These are phyloP conservation scores for Brachionus asplanchnoidis DNA, from an alignment of 1,140 invertebrate species.

Conservation along the genomic window DNA sequence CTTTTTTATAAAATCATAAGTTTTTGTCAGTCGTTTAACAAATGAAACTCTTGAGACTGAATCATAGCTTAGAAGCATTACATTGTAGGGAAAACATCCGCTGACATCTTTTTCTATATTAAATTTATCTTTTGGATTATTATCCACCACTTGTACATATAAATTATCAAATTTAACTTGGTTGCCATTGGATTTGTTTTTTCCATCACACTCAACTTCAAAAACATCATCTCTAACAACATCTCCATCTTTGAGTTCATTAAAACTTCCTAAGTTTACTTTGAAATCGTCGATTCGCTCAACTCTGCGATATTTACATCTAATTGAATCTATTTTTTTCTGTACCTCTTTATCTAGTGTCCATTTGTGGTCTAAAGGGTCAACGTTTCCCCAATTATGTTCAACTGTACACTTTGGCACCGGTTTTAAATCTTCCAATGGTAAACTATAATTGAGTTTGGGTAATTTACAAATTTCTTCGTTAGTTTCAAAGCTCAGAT, in stretches of 20 bases:
- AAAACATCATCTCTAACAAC: not conserved
- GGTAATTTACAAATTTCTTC: not conserved
- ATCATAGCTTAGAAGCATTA: constrained; percentile 21
- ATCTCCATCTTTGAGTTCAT: not conserved
- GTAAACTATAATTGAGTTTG: not conserved
- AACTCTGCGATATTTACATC: not conserved
- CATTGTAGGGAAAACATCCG: not conserved
- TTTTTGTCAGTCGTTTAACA: not conserved
- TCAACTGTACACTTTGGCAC: not conserved
- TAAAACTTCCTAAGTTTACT: not conserved
- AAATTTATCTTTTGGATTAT: not conserved
- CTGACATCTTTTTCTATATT: not conserved
- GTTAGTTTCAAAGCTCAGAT: not conserved
- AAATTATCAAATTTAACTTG: not conserved
- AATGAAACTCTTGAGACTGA: constrained; percentile 7
- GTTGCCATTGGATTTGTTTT: not conserved
- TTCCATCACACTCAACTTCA: not conserved
- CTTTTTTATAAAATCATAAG: not conserved
- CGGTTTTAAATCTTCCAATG: not conserved
- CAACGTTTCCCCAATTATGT: not conserved
- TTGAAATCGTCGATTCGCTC: constrained; percentile 1
- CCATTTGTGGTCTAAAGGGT: not conserved
- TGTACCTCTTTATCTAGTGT: not conserved
- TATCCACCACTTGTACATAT: not conserved
- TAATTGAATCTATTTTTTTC: not conserved